Evolutionary conservation across 2,888 invertebrate species (phyloP).

Genomic region (Pristionchus entomophagus): DNA sequence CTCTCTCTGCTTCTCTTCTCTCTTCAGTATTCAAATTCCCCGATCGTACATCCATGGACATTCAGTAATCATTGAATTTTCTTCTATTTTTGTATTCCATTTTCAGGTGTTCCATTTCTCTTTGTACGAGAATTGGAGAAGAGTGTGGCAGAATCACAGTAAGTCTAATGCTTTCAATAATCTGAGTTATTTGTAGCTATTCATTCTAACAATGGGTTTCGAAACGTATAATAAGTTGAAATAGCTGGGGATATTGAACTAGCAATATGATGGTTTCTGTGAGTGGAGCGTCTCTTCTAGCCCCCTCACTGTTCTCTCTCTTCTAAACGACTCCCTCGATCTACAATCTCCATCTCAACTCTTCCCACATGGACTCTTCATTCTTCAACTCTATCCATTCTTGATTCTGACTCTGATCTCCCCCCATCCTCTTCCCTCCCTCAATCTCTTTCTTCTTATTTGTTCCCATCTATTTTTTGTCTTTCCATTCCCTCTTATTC

Average conservation of each 20-base stretch:
- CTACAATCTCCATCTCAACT: neutral
- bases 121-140: neutral
- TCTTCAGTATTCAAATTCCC: slow-evolving; percentile 46
- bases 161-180: neutral
- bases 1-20: slow-evolving; percentile 34
- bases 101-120: slow-evolving; percentile 13
- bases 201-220: neutral
- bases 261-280: neutral
- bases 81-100: no score
- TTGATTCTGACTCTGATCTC: slow-evolving; percentile 29
- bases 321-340: neutral
- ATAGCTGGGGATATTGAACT: neutral
- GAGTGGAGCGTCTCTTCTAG: neutral
- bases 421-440: neutral
- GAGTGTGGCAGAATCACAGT: slow-evolving; percentile 27
- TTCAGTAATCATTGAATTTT: no score
- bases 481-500: slow-evolving; percentile 5
- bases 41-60: slow-evolving; percentile 20
- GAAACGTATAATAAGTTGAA: neutral
- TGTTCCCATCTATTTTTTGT: neutral
- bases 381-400: neutral
- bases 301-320: slow-evolving; percentile 27
- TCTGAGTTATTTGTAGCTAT: no score
- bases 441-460: neutral
- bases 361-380: slow-evolving; percentile 46